Percentiles rank a stretch among this genome's conserved stretches.
phyloP scores from a whole-genome alignment of 2,888 invertebrate species.

The Amblyjoppa fuscipennis region DNA sequence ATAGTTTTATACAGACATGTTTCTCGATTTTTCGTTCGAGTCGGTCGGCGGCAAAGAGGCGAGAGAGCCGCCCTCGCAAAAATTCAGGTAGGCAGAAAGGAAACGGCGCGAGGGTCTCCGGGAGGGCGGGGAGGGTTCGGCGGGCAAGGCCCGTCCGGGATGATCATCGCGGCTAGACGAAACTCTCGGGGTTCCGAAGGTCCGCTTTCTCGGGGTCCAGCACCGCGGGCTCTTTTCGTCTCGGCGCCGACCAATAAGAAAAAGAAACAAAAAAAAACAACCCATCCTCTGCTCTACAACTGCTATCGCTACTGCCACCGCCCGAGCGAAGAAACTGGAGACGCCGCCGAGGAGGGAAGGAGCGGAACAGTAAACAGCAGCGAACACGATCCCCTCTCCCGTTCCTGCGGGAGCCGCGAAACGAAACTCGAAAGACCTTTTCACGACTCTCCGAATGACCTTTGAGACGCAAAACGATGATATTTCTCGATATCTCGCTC shows the following conservation, averaged over 20 bases:
- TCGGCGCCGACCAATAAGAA: conserved; percentile 43
- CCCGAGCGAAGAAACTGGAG: conserved; percentile 23
- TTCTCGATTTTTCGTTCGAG: conserved; percentile 3
- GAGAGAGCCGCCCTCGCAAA: conserved; percentile 58
- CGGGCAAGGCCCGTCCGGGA: conserved; percentile 3
- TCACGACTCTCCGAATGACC: conserved; percentile 21
- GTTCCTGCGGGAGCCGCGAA: not conserved
- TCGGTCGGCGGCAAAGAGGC: conserved; percentile 12
- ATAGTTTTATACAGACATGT: conserved; percentile 15
- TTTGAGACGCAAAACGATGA: conserved; percentile 20
- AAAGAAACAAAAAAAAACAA: conserved; percentile 42
- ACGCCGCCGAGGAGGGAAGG: conserved; percentile 1
- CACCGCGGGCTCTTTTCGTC: conserved; percentile 51
- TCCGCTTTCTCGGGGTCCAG: conserved; percentile 44
- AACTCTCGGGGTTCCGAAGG: conserved; percentile 28
- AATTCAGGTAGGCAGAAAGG: conserved; percentile 57
- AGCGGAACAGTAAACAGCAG: conserved; percentile 5
- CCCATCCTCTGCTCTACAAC: conserved; percentile 42
- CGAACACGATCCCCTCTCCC: not conserved
- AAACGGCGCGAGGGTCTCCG: conserved; percentile 31
- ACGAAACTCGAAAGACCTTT: not conserved
- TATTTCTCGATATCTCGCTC: conserved; percentile 24
- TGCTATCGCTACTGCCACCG: not conserved
- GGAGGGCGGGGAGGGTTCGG: conserved; percentile 1
- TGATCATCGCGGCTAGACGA: conserved; percentile 17